phyloP scores from a whole-genome alignment of 2,888 invertebrate genomes.

The Sarcophaga rosellei region DNA sequence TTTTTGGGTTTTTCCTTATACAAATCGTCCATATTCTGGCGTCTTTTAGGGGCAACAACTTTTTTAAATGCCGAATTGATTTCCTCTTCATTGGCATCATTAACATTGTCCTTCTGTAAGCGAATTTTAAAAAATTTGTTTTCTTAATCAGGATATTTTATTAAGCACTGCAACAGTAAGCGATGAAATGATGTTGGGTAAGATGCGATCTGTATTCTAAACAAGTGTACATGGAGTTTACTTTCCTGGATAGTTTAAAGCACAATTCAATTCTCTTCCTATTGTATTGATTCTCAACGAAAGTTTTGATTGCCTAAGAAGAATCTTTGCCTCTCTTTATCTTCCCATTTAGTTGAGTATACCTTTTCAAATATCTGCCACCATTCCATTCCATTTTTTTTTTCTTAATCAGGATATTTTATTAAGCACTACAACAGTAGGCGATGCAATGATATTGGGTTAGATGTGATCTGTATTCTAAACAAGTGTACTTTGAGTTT shows the following conservation, averaged over 20 bases:
- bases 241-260: neutral
- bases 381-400: neutral
- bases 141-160: neutral
- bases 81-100: conserved; percentile 82
- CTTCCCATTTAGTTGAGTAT: too few species aligned
- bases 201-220: neutral
- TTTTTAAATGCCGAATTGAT: conserved; percentile 83
- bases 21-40: conserved; percentile 83
- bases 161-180: too few species aligned
- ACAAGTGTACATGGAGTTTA: neutral
- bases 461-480: neutral
- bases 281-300: too few species aligned
- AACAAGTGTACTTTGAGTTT: neutral
- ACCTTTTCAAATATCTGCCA: too few species aligned
- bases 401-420: neutral
- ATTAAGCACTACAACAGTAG: too few species aligned
- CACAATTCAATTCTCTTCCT: too few species aligned
- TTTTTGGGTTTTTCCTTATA: conserved; percentile 83
- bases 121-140: conserved; percentile 8
- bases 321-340: too few species aligned
- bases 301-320: too few species aligned
- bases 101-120: conserved; percentile 3
- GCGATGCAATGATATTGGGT: too few species aligned
- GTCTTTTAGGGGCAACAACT: conserved; percentile 82
- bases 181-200: too few species aligned